A percentile compares a stretch with the other conserved stretches of the same genome.
Evolutionary conservation across 2,888 invertebrate species (phyloP).

Genomic region (Horisme vitalbata): DNA sequence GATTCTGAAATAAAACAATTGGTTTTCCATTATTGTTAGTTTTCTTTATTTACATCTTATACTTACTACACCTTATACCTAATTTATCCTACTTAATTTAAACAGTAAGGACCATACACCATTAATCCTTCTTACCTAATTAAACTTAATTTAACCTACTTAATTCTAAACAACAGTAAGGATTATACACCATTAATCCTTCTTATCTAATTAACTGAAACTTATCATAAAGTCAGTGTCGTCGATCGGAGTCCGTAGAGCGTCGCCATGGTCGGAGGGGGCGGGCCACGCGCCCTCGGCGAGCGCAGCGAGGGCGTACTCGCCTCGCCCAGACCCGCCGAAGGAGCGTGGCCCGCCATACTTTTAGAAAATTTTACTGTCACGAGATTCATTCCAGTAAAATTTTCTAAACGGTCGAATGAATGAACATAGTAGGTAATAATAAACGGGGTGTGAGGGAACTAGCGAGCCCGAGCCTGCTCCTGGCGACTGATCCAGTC

Average conservation of each 20-base stretch:
- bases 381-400: slow-evolving; percentile 6
- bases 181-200: neutral
- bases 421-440: too few species aligned
- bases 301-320: neutral
- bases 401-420: neutral
- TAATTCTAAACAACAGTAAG: neutral
- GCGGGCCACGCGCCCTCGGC: slow-evolving; percentile 9
- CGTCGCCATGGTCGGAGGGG: slow-evolving; percentile 6
- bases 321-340: neutral
- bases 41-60: slow-evolving; percentile 18
- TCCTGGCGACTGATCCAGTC: slow-evolving; percentile 88
- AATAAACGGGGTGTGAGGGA: too few species aligned
- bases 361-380: slow-evolving; percentile 9
- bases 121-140: neutral
- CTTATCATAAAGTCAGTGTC: too few species aligned
- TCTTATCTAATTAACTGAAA: too few species aligned
- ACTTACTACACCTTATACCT: neutral
- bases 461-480: too few species aligned
- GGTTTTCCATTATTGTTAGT: slow-evolving; percentile 20
- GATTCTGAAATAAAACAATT: slow-evolving; percentile 12
- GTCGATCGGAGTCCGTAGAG: slow-evolving; percentile 4
- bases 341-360: slow-evolving; percentile 8
- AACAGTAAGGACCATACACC: neutral
- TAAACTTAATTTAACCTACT: neutral
- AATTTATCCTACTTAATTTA: neutral